Conservation (phyloP, 35 echinoderm and acorn worm genomes). For the Acanthaster planci region DNA sequence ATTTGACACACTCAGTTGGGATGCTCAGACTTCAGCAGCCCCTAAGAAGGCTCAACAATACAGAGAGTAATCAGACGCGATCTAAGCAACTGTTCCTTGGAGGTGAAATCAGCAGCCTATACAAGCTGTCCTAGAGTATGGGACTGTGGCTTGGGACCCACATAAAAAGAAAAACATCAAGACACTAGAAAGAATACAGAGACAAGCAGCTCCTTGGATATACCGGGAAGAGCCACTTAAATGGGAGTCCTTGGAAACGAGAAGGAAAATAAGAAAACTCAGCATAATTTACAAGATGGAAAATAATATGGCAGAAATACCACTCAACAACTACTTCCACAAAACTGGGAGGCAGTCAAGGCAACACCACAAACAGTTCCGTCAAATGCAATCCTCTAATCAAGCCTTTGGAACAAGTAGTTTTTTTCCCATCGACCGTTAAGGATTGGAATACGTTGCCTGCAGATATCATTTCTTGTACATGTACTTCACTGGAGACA, state of each 20-base stretch:
- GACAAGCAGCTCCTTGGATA: slow-evolving; percentile 8
- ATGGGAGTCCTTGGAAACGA: slow-evolving; percentile 29
- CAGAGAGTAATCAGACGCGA: not conserved
- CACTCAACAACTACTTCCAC: too few species aligned
- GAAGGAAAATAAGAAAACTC: not conserved
- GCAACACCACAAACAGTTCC: too few species aligned
- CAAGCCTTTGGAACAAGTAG: too few species aligned
- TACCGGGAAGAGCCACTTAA: not conserved
- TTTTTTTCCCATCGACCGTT: too few species aligned
- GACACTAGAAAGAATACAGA: not conserved
- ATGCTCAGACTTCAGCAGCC: not conserved
- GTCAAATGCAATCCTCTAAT: too few species aligned
- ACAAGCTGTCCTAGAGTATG: slow-evolving; percentile 5
- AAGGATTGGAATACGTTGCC: too few species aligned
- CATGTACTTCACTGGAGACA: too few species aligned
- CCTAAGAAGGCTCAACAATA: not conserved
- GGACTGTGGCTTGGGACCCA: slow-evolving; percentile 16
- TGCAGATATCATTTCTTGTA: too few species aligned
- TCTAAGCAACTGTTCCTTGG: not conserved
- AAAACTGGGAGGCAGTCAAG: too few species aligned
- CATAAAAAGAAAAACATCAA: slow-evolving; percentile 18
- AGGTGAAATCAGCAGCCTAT: not conserved
- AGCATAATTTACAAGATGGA: too few species aligned
- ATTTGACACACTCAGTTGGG: slow-evolving; percentile 29
- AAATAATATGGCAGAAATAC: too few species aligned